Conservation (phyloP, 2,113 vertebrate species). For the Addax nasomaculatus region DNA sequence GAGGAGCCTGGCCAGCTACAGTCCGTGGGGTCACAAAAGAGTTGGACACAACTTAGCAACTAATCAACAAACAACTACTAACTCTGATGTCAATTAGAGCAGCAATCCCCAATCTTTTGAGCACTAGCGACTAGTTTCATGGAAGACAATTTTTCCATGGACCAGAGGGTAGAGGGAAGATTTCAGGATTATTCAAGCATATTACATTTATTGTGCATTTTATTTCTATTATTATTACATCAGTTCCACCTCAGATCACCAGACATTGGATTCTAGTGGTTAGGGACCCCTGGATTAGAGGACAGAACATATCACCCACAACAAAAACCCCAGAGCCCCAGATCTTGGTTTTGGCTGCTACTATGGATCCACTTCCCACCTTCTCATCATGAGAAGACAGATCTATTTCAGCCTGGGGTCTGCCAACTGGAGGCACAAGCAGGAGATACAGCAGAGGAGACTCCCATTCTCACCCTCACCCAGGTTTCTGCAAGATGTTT, state of each 20-base stretch:
- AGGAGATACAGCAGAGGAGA: neutral
- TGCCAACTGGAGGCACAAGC: neutral
- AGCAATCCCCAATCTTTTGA: neutral
- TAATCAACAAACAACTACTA: neutral
- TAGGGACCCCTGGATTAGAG: neutral
- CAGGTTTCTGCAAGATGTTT: neutral
- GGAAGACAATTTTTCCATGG: neutral
- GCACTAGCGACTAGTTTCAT: neutral
- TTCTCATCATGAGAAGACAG: neutral
- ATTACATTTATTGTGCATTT: neutral
- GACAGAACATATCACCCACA: neutral
- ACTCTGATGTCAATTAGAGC: neutral
- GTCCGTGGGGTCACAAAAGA: neutral
- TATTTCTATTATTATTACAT: neutral
- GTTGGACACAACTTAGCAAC: neutral
- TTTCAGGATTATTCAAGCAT: neutral
- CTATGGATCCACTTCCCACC: neutral
- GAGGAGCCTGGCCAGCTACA: neutral
- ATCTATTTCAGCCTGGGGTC: neutral
- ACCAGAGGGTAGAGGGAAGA: neutral
- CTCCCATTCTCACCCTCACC: neutral
- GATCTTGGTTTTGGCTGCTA: neutral
- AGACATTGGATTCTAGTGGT: neutral
- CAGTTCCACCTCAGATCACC: neutral
- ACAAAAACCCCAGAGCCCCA: neutral